These are phyloP conservation scores for Dione juno DNA, from an alignment of 2,888 invertebrate genomes.

Conservation along the genomic window DNA sequence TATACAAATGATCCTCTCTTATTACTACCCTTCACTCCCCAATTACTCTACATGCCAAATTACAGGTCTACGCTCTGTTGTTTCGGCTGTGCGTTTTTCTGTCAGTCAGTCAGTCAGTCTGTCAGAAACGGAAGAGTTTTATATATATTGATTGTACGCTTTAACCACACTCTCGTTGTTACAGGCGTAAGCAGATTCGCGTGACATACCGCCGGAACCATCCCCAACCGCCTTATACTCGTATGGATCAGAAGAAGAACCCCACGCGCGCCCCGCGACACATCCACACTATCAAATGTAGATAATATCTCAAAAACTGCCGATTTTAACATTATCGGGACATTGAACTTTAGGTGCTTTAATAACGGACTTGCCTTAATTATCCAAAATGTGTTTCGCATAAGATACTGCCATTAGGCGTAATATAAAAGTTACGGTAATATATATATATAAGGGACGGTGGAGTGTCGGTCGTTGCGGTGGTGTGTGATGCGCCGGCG, in stretches of 20 bases:
- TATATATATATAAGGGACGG: slow-evolving; percentile 53
- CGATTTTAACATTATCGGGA: slow-evolving; percentile 41
- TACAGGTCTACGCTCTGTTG: too few relatives aligned
- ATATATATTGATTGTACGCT: not conserved
- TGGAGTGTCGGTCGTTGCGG: slow-evolving; percentile 51
- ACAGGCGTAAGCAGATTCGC: slow-evolving; percentile 10
- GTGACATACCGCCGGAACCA: slow-evolving; percentile 1
- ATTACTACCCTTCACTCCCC: too few relatives aligned
- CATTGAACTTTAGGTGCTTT: slow-evolving; percentile 62
- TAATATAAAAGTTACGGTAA: slow-evolving; percentile 39
- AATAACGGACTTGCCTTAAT: slow-evolving; percentile 63
- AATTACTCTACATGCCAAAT: too few relatives aligned
- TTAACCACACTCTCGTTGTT: slow-evolving; percentile 3
- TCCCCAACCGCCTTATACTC: slow-evolving; percentile 71
- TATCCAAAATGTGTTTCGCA: slow-evolving; percentile 54
- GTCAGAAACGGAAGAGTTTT: too few relatives aligned
- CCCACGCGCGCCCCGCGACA: slow-evolving; percentile 71
- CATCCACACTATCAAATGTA: slow-evolving; percentile 69
- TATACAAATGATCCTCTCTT: too few relatives aligned
- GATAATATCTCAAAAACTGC: slow-evolving; percentile 65
- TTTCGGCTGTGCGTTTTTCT: too few relatives aligned
- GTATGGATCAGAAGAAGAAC: slow-evolving; percentile 78
- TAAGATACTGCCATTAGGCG: slow-evolving; percentile 48
- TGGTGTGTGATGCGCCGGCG: slow-evolving; percentile 73
- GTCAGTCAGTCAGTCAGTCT: too few relatives aligned